A percentile compares a stretch with the other conserved stretches of the same genome.
Evolutionary conservation across 2,797 vertebrate species (phyloP).

Genomic region (Dryobates pubescens): DNA sequence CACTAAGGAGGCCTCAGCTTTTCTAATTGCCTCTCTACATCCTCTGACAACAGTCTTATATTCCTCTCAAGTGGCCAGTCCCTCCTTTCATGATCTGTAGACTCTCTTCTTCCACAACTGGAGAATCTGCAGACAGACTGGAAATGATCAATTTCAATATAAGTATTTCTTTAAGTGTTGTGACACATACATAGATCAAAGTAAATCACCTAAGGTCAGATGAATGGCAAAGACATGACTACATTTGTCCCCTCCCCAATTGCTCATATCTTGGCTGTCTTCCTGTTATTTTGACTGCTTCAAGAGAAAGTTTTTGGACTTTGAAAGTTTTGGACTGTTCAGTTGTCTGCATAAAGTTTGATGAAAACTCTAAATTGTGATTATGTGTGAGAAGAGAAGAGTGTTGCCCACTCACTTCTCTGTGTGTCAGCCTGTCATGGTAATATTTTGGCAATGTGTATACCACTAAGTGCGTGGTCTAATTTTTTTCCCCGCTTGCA

Average conservation of each 20-base stretch:
- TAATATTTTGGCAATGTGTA: neutral
- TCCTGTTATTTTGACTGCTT: neutral
- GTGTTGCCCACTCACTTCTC: neutral
- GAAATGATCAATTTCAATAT: neutral
- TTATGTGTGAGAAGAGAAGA: fast-evolving
- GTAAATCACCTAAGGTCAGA: neutral
- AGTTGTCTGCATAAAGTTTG: neutral
- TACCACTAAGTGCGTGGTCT: neutral
- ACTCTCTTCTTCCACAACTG: neutral
- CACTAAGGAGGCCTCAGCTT: no score
- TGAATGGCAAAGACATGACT: neutral
- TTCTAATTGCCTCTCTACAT: no score
- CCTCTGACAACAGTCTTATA: no score
- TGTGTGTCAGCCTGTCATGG: neutral
- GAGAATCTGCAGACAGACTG: neutral
- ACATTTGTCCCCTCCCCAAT: neutral
- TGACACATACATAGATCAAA: neutral
- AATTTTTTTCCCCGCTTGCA: fast-evolving
- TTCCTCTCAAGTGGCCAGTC: no score
- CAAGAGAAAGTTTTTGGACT: neutral
- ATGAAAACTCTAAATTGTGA: neutral
- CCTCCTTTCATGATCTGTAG: no score
- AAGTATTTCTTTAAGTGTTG: neutral
- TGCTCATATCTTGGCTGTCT: neutral
- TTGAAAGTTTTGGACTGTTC: neutral